Conservation (phyloP, 2,888 invertebrate genomes). For the Taphrorychus bicolor region DNA sequence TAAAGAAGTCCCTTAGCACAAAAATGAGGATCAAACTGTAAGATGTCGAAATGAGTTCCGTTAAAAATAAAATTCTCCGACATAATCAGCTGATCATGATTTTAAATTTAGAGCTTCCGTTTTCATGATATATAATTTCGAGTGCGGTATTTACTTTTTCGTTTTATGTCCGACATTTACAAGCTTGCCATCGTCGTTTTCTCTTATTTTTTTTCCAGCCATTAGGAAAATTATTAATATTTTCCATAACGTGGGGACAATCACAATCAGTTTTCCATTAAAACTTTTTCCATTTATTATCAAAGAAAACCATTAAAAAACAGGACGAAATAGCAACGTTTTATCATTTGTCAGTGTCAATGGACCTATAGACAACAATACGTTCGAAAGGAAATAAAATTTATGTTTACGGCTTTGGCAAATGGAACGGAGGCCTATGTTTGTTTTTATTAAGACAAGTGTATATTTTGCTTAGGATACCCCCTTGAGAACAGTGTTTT, state of each 20-base stretch:
- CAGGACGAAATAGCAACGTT: not conserved
- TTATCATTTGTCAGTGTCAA: not conserved
- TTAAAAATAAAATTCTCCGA: slow-evolving; percentile 3
- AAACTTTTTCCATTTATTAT: no score
- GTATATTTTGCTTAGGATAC: not conserved
- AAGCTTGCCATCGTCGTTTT: no score
- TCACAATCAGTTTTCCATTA: not conserved
- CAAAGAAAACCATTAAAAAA: not conserved
- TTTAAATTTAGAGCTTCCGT: slow-evolving; percentile 5
- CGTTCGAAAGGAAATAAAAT: not conserved
- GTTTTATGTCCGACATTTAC: not conserved
- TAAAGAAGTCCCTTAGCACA: not conserved
- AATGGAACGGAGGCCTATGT: not conserved
- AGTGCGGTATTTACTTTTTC: not conserved
- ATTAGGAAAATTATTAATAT: no score
- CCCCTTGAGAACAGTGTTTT: not conserved
- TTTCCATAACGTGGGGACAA: not conserved
- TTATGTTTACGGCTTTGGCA: not conserved
- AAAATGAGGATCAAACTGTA: not conserved
- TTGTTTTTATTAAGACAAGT: not conserved
- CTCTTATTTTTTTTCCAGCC: no score
- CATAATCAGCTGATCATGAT: slow-evolving; percentile 2
- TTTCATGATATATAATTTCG: not conserved
- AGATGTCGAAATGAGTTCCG: not conserved
- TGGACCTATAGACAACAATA: not conserved